phyloP scores from a whole-genome alignment of 2,797 vertebrate species.

The Rhincodon typus region DNA sequence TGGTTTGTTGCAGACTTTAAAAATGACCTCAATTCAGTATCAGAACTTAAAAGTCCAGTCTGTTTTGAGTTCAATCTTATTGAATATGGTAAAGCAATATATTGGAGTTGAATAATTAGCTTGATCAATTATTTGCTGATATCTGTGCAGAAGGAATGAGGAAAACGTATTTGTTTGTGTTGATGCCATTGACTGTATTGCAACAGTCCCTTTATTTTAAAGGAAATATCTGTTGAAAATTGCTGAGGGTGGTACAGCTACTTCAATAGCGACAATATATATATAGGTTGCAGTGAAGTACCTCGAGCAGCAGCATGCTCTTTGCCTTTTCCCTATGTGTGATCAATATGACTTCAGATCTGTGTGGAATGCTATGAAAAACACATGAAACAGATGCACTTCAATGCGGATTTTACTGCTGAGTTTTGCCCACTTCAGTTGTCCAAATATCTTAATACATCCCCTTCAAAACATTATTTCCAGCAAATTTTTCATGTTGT shows the following conservation, averaged over 20 bases:
- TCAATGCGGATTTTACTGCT: not conserved
- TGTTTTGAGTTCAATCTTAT: not conserved
- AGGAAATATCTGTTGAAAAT: not conserved
- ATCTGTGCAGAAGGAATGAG: not conserved
- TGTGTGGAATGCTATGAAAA: not conserved
- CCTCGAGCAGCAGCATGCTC: not conserved
- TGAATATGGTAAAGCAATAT: not conserved
- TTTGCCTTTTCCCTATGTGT: not conserved
- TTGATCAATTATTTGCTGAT: not conserved
- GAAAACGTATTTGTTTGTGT: not conserved
- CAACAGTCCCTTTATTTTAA: not conserved
- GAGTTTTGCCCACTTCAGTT: not conserved
- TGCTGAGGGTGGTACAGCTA: not conserved
- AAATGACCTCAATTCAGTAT: not conserved
- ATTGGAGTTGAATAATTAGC: not conserved
- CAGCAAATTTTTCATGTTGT: not conserved
- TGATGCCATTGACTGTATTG: not conserved
- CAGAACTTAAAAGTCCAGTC: not conserved
- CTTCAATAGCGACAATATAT: not conserved
- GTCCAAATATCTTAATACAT: not conserved
- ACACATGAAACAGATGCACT: conserved; percentile 7
- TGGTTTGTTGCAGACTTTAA: not conserved
- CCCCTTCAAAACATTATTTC: not conserved
- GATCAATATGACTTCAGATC: not conserved
- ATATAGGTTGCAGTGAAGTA: not conserved